Evolutionary conservation across 2,888 invertebrate species (phyloP).

Genomic region (Chaitophorus viminalis): DNA sequence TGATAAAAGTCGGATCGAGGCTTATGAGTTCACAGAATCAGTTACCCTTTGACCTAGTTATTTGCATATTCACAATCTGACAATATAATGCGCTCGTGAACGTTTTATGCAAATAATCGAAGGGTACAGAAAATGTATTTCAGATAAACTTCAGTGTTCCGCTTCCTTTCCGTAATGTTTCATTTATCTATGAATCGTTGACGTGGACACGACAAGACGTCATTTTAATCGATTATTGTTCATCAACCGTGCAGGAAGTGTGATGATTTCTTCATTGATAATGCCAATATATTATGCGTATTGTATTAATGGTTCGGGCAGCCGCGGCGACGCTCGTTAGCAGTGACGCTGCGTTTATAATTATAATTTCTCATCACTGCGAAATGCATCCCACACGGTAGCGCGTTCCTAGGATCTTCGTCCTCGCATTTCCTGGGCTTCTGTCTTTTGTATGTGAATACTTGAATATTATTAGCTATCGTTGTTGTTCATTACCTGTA

Average conservation of each 20-base stretch:
- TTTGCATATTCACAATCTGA: slow-evolving; percentile 12
- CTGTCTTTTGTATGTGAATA: no score
- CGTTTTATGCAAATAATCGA: slow-evolving; percentile 6
- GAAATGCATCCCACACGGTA: no score
- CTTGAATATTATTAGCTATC: no score
- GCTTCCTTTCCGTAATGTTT: background rate
- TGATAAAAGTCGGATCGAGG: slow-evolving; percentile 15
- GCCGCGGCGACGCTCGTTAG: no score
- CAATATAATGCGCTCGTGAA: slow-evolving; percentile 18
- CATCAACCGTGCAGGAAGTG: background rate
- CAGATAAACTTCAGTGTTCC: slow-evolving; percentile 6
- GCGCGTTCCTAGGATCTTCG: no score
- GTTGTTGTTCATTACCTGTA: no score
- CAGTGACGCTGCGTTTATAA: no score
- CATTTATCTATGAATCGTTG: slow-evolving; percentile 1
- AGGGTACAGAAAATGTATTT: slow-evolving; percentile 10
- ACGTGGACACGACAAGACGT: background rate
- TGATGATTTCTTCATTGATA: background rate
- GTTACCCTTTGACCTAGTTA: slow-evolving; percentile 50
- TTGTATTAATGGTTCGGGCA: no score
- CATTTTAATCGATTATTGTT: slow-evolving; percentile 1
- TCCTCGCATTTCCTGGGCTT: no score
- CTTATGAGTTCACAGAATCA: slow-evolving; percentile 24
- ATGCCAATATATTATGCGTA: background rate
- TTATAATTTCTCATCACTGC: no score